phyloP scores from a whole-genome alignment of 2,797 vertebrate genomes.

The Mionectes olivaceus region DNA sequence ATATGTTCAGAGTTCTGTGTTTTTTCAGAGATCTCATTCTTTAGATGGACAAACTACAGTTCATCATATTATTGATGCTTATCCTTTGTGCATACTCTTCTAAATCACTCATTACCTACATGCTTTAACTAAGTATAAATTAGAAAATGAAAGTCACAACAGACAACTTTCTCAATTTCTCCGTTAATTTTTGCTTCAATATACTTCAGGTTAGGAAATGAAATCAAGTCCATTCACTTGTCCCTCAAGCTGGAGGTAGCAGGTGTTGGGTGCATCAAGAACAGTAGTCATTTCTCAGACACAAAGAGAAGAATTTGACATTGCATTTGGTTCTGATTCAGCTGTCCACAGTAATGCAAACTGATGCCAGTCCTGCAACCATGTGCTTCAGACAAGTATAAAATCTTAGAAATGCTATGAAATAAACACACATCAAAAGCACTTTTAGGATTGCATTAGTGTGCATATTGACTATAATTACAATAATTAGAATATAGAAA shows the following conservation, averaged over 20 bases:
- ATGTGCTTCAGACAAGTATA: neutral
- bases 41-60: neutral
- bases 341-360: slow-evolving; percentile 6
- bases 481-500: slow-evolving; percentile 35
- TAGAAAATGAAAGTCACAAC: neutral
- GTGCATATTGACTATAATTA: slow-evolving; percentile 8
- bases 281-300: neutral
- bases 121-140: neutral
- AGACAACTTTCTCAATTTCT: neutral
- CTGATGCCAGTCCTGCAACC: neutral
- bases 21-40: neutral
- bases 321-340: neutral
- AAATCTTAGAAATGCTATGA: neutral
- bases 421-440: neutral
- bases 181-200: neutral
- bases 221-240: slow-evolving; percentile 1
- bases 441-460: slow-evolving; percentile 9
- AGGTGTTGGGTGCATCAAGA: neutral
- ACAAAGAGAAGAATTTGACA: neutral
- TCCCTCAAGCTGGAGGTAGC: neutral
- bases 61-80: neutral
- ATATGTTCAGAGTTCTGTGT: neutral
- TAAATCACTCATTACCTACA: neutral
- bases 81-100: neutral
- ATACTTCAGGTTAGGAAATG: neutral